A percentile compares a stretch with the other conserved stretches of the same genome.
Evolutionary conservation across 35 echinoderm and acorn worm species (phyloP).

Genomic region (Heliocidaris erythrogramma): DNA sequence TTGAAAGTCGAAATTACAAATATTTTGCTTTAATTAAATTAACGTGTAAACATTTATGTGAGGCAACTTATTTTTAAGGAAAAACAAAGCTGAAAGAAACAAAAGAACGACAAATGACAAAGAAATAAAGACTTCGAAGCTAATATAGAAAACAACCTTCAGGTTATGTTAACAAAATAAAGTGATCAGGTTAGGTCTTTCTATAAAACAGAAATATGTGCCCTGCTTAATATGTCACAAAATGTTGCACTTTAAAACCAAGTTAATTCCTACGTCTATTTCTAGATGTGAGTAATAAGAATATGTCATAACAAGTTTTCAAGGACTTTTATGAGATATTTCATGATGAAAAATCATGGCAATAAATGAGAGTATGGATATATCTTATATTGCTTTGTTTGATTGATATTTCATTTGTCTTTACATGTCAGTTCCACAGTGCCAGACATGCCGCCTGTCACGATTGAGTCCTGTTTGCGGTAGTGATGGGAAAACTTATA

Average conservation of each 20-base stretch:
- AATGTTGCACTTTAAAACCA: neutral
- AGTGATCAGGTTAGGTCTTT: too few species aligned
- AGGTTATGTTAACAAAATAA: too few species aligned
- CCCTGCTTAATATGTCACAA: neutral
- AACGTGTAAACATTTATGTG: too few species aligned
- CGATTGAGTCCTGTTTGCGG: neutral
- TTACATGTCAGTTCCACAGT: neutral
- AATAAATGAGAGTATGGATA: neutral
- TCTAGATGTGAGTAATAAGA: neutral
- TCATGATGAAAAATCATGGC: neutral
- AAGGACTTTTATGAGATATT: neutral
- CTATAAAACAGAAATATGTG: too few species aligned
- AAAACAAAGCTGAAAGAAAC: too few species aligned
- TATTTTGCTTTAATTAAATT: too few species aligned
- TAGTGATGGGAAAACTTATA: neutral
- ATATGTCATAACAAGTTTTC: neutral
- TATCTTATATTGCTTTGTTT: neutral
- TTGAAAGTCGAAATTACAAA: too few species aligned
- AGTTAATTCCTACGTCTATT: neutral
- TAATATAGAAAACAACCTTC: too few species aligned
- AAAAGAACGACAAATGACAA: too few species aligned
- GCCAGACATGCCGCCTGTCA: neutral
- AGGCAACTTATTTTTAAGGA: too few species aligned
- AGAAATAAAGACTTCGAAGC: too few species aligned
- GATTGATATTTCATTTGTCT: neutral